Evolutionary conservation across 1,140 invertebrate species (phyloP).

Genomic region (Drosophila nigrodunni): DNA sequence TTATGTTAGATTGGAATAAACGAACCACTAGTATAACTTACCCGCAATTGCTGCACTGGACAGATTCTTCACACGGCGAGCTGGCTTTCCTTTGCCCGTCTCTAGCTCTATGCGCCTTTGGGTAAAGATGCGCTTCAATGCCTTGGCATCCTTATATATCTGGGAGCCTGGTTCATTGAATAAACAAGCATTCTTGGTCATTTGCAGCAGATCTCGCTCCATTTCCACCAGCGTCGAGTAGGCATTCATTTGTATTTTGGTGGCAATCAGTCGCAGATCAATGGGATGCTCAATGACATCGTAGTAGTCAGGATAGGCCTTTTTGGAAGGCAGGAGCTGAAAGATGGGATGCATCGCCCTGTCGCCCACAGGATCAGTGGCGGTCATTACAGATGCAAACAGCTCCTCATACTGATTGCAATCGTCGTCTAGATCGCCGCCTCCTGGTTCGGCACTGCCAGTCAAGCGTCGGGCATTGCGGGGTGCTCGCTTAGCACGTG

Average conservation of each 20-base stretch:
- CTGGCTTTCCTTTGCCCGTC: slow-evolving; percentile 78
- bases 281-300: slow-evolving; percentile 97
- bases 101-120: slow-evolving; percentile 85
- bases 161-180: slow-evolving; percentile 98
- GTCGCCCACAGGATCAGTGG: slow-evolving; percentile 92
- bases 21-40: not conserved
- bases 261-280: slow-evolving; percentile 96
- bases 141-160: slow-evolving; percentile 98
- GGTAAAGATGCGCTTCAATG: slow-evolving; percentile 91
- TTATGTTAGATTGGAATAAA: not conserved
- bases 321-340: slow-evolving; percentile 95
- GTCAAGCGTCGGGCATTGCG: slow-evolving; percentile 75
- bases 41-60: slow-evolving; percentile 76
- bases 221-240: slow-evolving; percentile 92
- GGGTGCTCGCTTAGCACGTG: slow-evolving; percentile 62
- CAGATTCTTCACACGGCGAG: slow-evolving; percentile 57
- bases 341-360: slow-evolving; percentile 93
- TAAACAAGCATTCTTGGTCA: slow-evolving; percentile 97
- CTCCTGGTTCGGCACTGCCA: slow-evolving; percentile 84
- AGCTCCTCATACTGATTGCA: slow-evolving; percentile 91
- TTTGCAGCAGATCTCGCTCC: slow-evolving; percentile 95
- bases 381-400: slow-evolving; percentile 92
- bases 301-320: slow-evolving; percentile 98
- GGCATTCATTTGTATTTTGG: slow-evolving; percentile 94
- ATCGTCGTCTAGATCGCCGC: slow-evolving; percentile 89